Conservation (phyloP, 2,888 invertebrate species). For the Hypercompe scribonia region DNA sequence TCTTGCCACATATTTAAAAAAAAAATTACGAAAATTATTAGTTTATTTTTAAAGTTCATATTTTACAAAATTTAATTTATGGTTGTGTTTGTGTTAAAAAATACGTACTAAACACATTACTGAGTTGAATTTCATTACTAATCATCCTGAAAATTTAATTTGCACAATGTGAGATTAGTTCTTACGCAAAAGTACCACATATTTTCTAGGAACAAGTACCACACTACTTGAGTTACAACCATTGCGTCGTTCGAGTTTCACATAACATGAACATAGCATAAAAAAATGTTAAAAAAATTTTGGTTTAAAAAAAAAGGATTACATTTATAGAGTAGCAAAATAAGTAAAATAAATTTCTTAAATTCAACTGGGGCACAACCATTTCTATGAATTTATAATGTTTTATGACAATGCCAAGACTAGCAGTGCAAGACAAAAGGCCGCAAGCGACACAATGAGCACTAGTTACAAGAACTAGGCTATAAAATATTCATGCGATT, state of each 20-base stretch:
- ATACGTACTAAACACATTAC: no score
- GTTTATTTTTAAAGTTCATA: no score
- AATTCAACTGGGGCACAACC: neutral
- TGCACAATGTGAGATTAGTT: neutral
- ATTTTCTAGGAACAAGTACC: neutral
- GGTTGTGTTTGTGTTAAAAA: no score
- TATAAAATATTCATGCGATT: neutral
- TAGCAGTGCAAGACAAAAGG: neutral
- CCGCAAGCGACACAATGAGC: neutral
- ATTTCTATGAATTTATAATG: neutral
- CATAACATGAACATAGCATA: neutral
- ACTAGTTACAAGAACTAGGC: neutral
- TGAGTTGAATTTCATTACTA: no score
- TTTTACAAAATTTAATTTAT: no score
- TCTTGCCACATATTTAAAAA: no score
- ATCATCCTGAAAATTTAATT: neutral
- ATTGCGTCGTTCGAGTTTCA: no score
- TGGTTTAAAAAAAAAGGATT: no score
- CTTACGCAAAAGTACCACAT: neutral
- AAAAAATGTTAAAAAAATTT: neutral
- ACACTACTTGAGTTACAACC: no score
- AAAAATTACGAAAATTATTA: no score
- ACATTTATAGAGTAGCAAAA: no score
- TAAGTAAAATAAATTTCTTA: neutral
- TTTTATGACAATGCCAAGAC: neutral